Conservation (phyloP, 2,797 vertebrate species). For the Echiichthys vipera region DNA sequence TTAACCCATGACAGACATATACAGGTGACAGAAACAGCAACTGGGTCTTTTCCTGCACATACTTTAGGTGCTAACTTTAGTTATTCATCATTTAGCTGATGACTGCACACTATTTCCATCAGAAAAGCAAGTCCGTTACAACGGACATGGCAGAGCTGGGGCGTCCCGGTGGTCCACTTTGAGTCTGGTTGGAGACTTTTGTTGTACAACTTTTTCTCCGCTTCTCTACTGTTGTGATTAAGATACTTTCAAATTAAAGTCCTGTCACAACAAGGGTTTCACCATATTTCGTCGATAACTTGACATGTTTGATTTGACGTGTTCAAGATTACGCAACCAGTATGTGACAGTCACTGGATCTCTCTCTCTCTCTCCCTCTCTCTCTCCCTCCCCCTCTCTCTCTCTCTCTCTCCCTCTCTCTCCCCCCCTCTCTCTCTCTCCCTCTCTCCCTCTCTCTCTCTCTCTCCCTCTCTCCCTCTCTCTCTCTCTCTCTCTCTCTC, state of each 20-base stretch:
- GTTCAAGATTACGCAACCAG: background rate
- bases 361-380: constrained; percentile 3
- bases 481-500: constrained; percentile 4
- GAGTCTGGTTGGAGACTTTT: no score
- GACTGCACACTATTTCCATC: no score
- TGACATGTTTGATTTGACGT: background rate
- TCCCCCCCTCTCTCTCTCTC: constrained; percentile 41
- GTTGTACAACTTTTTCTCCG: background rate
- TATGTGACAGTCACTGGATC: background rate
- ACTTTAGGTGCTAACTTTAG: no score
- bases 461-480: constrained; percentile 37
- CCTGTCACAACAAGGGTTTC: background rate
- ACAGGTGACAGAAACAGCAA: no score
- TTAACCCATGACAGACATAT: no score
- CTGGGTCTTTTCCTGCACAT: no score
- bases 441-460: constrained; percentile 29
- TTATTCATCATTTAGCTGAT: no score
- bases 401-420: background rate
- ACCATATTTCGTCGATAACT: background rate
- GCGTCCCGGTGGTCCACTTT: no score
- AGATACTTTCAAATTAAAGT: background rate
- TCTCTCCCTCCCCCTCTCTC: background rate
- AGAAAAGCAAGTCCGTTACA: no score
- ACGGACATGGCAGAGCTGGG: no score
- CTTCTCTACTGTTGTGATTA: background rate